These are phyloP conservation scores for Clamator glandarius DNA, from an alignment of 2,797 vertebrate species.

Conservation along the genomic window DNA sequence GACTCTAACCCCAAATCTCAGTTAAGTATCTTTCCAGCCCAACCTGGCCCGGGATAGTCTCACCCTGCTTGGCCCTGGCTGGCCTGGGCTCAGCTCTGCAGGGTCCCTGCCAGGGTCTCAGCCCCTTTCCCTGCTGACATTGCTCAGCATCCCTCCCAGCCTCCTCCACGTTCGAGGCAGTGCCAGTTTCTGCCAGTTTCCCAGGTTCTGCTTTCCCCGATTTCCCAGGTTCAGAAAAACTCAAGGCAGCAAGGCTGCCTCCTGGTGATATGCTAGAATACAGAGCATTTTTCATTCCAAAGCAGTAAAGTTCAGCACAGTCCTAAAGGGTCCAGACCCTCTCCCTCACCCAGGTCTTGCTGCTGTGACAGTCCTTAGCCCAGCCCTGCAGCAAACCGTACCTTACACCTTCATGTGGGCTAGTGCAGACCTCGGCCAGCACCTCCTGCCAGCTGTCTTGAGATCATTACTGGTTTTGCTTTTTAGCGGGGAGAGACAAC, in stretches of 20 bases:
- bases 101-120: neutral
- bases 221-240: neutral
- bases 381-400: fast-evolving
- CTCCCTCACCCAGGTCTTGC: neutral
- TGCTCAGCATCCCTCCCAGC: neutral
- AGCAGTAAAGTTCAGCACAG: neutral
- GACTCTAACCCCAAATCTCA: no score
- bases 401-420: neutral
- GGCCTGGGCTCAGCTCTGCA: neutral
- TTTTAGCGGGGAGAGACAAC: neutral
- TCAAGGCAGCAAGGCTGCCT: neutral
- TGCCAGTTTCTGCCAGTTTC: neutral
- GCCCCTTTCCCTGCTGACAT: no score
- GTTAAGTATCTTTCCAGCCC: no score
- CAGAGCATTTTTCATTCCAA: neutral
- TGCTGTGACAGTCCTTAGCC: no score
- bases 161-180: fast-evolving
- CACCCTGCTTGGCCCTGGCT: neutral
- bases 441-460: neutral
- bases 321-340: neutral
- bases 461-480: fast-evolving
- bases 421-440: neutral
- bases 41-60: neutral
- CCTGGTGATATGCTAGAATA: neutral
- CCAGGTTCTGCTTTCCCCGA: neutral